phyloP scores from a whole-genome alignment of 2,888 invertebrate species.

The Caprella mutica region DNA sequence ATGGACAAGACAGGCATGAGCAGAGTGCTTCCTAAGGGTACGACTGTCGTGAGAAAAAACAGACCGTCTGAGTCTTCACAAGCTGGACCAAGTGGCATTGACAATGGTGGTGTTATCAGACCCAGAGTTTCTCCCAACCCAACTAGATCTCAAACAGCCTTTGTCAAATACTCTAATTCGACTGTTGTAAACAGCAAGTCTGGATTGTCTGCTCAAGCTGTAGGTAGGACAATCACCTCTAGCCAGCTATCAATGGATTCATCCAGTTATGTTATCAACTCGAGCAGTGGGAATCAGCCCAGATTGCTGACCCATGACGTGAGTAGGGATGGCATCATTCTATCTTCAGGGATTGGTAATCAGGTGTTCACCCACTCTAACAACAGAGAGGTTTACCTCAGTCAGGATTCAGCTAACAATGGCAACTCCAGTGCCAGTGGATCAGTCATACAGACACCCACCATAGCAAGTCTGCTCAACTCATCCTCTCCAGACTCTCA shows the following conservation, averaged over 20 bases:
- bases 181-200: not conserved
- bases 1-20: constrained; percentile 26
- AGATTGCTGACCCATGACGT: too few species aligned
- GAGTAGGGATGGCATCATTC: constrained; percentile 7
- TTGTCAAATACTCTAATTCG: constrained; percentile 14
- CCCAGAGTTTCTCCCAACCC: not conserved
- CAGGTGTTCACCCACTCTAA: constrained; percentile 8
- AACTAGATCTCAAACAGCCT: not conserved
- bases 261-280: constrained; percentile 4
- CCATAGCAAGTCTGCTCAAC: constrained; percentile 2
- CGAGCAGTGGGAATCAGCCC: constrained; percentile 1
- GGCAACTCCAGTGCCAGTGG: not conserved
- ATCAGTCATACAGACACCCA: not conserved
- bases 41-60: constrained; percentile 29
- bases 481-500: not conserved
- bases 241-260: too few species aligned
- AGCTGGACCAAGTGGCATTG: constrained; percentile 32
- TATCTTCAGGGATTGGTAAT: constrained; percentile 4
- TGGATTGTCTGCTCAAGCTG: not conserved
- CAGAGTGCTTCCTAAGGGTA: constrained; percentile 30
- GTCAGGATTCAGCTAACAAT: not conserved
- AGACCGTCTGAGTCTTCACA: constrained; percentile 14
- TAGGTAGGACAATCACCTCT: not conserved
- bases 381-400: not conserved
- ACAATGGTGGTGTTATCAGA: constrained; percentile 20